phyloP scores from a whole-genome alignment of 1,140 invertebrate genomes.

The Mizuhopecten yessoensis region DNA sequence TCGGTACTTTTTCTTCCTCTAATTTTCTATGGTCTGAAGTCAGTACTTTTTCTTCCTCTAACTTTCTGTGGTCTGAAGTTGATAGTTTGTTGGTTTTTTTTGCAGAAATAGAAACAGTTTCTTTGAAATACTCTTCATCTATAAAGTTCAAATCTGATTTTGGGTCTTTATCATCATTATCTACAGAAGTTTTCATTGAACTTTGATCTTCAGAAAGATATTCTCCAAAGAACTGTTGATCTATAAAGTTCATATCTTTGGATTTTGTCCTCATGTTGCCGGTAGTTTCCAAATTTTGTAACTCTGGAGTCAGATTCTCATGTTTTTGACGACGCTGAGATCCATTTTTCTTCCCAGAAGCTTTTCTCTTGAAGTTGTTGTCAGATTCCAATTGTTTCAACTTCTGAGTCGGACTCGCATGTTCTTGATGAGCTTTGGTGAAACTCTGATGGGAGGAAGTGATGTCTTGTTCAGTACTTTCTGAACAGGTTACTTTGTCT shows the following conservation, averaged over 20 bases:
- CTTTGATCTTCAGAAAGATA: not conserved
- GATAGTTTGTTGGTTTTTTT: not conserved
- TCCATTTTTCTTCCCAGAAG: too few relatives aligned
- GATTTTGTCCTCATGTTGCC: not conserved
- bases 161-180: not conserved
- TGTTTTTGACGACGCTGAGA: not conserved
- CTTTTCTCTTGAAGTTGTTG: not conserved
- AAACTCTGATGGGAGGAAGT: not conserved
- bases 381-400: not conserved
- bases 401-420: not conserved
- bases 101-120: not conserved
- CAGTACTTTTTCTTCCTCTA: too few relatives aligned
- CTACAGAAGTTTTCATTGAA: not conserved
- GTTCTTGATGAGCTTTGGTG: not conserved
- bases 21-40: too few relatives aligned
- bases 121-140: conserved; percentile 20
- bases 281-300: not conserved
- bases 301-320: not conserved
- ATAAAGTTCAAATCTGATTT: conserved; percentile 29
- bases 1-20: too few relatives aligned
- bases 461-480: not conserved
- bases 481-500: not conserved
- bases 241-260: not conserved
- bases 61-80: too few relatives aligned
- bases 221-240: not conserved